Evolutionary conservation across 2,113 vertebrate genomes (phyloP), one percentile per base, ranked within the genome.

Genomic region (Nothoprocta perdicaria): DNA sequence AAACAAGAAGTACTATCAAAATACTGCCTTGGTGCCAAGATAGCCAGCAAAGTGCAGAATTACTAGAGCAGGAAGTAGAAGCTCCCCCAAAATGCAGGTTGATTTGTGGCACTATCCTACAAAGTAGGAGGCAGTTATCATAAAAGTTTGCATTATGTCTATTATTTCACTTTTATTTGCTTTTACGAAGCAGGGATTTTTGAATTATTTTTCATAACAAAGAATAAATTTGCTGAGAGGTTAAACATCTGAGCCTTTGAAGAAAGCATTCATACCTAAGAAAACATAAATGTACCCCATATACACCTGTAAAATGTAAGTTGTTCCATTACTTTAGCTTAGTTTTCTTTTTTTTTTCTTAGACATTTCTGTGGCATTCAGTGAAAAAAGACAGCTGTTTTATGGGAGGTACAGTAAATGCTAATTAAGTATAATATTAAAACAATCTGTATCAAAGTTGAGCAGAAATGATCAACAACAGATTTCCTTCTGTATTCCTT

Each of bases 331-430:
- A n/a, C 46, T 91, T 95, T 15, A 43, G 21, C 65, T 77, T 53
- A 2, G 0, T 74, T 91, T 82, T 80, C 52, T 41, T 91, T 88
- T 46, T 69, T 33, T 92, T 92, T 89, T 43, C 66, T 33, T 92
- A 91, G 71, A 78, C 74, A 66, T 84, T 92, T 92, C 74, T 89
- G 71, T 71, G 79, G 41, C 68, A 48, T 76, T 65, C 43, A n/a
- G 50, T 68, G 40, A 58, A 45, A 74, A 57, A 87, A 89, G 19
- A 45, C 84, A 93, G 82, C 78, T 85, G 84, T 35, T 77, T n/a
- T 45, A 45, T 1, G 15, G 45, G 15, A 82, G 50, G 48, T 55
- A 71, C 65, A 55, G 21, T 41, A 63, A 82, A 85, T 46, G 33
- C 22, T 86, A 71, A 89, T 74, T 80, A 31, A 91, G 74, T 83